phyloP scores from a whole-genome alignment of 2,113 vertebrate genomes.

The Narcine bancroftii region DNA sequence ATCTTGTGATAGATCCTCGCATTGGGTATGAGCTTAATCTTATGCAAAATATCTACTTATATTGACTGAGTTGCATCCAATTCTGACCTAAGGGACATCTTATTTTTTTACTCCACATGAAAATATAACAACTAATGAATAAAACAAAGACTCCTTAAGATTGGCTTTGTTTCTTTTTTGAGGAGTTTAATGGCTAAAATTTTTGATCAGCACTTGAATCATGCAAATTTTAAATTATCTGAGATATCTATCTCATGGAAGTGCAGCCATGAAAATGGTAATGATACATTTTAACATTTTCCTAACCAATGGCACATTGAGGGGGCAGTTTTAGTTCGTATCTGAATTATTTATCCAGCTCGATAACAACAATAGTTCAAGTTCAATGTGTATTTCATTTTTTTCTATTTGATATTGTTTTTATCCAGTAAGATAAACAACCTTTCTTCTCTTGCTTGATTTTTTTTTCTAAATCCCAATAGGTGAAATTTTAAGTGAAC shows the following conservation, averaged over 20 bases:
- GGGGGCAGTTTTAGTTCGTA: neutral
- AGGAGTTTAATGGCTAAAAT: neutral
- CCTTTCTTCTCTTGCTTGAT: neutral
- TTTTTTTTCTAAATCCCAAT: neutral
- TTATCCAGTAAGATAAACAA: neutral
- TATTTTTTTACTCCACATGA: neutral
- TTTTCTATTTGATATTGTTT: neutral
- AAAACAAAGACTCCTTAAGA: neutral
- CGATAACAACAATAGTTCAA: neutral
- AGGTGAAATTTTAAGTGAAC: neutral
- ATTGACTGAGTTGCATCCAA: neutral
- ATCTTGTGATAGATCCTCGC: constrained; percentile 79
- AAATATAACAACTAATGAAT: neutral
- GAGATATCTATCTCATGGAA: neutral
- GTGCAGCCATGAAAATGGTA: neutral
- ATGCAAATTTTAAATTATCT: neutral
- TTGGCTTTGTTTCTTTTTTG: neutral
- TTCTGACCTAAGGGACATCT: neutral
- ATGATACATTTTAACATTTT: neutral
- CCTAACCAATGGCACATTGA: neutral
- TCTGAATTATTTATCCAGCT: neutral
- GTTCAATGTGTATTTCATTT: neutral
- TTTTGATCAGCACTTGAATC: neutral
- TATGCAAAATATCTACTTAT: neutral
- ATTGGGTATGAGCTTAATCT: constrained; percentile 63